phyloP scores from a whole-genome alignment of 1,140 invertebrate species.

The Drosophila baimaii region DNA sequence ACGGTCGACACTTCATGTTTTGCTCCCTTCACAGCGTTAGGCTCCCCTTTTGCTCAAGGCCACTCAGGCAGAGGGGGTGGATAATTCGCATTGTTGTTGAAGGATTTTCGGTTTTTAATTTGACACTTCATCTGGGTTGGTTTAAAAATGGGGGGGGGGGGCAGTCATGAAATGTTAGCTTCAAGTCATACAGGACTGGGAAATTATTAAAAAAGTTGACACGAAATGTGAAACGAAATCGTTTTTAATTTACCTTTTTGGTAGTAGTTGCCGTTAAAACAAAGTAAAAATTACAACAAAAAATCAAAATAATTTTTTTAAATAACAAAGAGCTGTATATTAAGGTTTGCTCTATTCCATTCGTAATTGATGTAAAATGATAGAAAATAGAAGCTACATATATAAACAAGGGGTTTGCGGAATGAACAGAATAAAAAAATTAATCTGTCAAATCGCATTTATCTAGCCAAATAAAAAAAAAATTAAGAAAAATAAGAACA shows the following conservation, averaged over 20 bases:
- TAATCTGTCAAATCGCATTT: no score
- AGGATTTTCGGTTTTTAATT: slow-evolving; percentile 42
- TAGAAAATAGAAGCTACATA: no score
- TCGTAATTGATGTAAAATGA: no score
- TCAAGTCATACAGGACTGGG: neutral
- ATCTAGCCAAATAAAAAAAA: no score
- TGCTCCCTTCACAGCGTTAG: slow-evolving; percentile 2
- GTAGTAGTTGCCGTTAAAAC: no score
- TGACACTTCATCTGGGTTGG: slow-evolving; percentile 61
- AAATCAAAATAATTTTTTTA: no score
- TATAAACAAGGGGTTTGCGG: no score
- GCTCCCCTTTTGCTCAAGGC: slow-evolving; percentile 42
- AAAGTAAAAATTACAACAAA: no score
- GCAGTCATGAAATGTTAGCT: neutral
- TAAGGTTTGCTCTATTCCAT: no score
- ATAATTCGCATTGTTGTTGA: slow-evolving; percentile 6
- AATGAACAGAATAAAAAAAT: no score
- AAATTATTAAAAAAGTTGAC: neutral
- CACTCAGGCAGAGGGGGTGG: slow-evolving; percentile 29
- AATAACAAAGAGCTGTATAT: no score
- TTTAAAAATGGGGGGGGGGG: neutral
- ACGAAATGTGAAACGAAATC: neutral
- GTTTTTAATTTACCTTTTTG: neutral
- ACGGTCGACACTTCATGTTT: slow-evolving; percentile 61
- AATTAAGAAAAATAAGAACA: no score